Conservation (phyloP, 2,797 vertebrate genomes). For the Alcedo atthis region DNA sequence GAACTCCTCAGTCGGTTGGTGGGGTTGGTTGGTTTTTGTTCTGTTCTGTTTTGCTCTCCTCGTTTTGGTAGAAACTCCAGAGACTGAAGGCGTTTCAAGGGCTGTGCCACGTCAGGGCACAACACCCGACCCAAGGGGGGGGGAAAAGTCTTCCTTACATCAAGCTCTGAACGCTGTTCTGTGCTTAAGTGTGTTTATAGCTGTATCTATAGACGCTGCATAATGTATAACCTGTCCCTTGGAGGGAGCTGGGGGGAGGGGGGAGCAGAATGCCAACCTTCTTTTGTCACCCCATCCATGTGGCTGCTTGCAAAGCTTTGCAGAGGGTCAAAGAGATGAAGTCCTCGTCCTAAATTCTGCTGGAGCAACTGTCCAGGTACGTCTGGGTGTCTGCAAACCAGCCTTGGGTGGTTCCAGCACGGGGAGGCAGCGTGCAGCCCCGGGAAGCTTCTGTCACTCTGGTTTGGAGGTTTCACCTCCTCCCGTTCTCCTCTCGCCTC, state of each 20-base stretch:
- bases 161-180: constrained; percentile 26
- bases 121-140: not conserved
- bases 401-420: not conserved
- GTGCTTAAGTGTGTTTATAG: constrained; percentile 44
- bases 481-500: not conserved
- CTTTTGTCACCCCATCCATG: not conserved
- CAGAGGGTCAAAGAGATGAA: not conserved
- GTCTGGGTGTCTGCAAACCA: not conserved
- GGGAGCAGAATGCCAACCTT: not conserved
- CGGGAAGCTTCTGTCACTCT: not conserved
- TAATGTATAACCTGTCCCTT: not conserved
- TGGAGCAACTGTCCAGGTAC: not conserved
- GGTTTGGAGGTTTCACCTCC: not conserved
- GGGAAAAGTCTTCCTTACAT: not conserved
- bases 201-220: not conserved
- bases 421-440: constrained; percentile 37
- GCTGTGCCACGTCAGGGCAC: not conserved
- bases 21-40: not conserved
- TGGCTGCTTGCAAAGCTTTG: constrained; percentile 51
- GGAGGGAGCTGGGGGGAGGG: not conserved
- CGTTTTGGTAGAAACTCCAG: constrained; percentile 49
- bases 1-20: constrained; percentile 8
- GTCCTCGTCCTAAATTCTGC: not conserved
- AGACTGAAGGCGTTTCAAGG: not conserved
- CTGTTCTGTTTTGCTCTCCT: not conserved